These are phyloP conservation scores for Macrostomum cliftonense DNA, from an alignment of 2,888 invertebrate species.

Conservation along the genomic window DNA sequence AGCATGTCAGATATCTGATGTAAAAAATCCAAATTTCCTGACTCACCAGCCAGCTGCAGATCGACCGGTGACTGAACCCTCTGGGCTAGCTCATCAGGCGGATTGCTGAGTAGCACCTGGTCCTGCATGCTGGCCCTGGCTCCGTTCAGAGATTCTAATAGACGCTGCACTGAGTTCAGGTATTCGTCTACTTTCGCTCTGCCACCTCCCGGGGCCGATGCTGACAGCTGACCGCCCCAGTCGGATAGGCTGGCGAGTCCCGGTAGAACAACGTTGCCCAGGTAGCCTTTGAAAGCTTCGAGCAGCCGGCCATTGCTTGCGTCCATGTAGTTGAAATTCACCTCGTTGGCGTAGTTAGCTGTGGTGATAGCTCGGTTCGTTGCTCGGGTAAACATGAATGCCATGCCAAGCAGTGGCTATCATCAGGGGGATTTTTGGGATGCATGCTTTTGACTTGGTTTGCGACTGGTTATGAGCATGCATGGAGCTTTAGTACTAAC, in stretches of 20 bases:
- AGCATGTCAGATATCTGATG: too few species aligned
- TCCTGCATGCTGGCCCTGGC: conserved; percentile 33
- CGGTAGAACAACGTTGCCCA: conserved; percentile 74
- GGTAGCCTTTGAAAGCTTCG: conserved; percentile 64
- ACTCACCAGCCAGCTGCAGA: conserved; percentile 28
- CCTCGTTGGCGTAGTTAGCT: conserved; percentile 29
- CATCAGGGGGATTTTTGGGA: too few species aligned
- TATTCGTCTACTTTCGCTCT: conserved; percentile 28
- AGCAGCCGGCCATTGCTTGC: conserved; percentile 54
- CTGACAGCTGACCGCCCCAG: conserved; percentile 26
- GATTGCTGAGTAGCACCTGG: conserved; percentile 31
- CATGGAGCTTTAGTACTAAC: too few species aligned
- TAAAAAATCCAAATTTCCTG: too few species aligned
- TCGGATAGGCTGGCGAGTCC: conserved; percentile 41
- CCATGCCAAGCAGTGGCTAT: conserved; percentile 27
- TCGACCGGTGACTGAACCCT: conserved; percentile 28
- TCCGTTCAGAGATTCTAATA: conserved; percentile 26
- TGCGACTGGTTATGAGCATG: too few species aligned
- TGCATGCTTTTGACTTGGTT: too few species aligned
- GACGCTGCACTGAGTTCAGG: conserved; percentile 33
- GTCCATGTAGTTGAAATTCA: conserved; percentile 33
- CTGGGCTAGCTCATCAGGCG: conserved; percentile 25
- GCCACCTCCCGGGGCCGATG: conserved; percentile 16
- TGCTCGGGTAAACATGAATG: conserved; percentile 30
- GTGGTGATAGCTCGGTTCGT: conserved; percentile 26